phyloP scores from a whole-genome alignment of 1,140 invertebrate genomes.

The Pectinophora gossypiella region DNA sequence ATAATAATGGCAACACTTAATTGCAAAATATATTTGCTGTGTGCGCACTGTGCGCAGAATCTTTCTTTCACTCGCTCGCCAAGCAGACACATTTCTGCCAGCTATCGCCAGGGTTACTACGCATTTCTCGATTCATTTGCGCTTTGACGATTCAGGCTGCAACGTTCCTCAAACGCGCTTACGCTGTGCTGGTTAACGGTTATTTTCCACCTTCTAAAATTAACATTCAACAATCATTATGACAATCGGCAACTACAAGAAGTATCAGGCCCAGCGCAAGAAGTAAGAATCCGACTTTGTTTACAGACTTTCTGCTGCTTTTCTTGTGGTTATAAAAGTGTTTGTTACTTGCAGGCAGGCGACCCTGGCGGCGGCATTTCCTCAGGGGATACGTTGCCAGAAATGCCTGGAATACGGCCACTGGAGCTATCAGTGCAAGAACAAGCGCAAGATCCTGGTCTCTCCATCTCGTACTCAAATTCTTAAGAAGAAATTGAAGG shows the following conservation, averaged over 20 bases:
- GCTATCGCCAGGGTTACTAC: too few species aligned
- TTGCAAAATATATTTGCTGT: too few species aligned
- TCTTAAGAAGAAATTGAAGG: conserved; percentile 84
- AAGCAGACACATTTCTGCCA: too few species aligned
- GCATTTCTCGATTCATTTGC: too few species aligned
- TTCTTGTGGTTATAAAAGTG: neutral
- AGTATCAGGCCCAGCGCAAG: conserved; percentile 58
- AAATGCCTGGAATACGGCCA: conserved; percentile 94
- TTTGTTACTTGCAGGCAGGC: conserved; percentile 60
- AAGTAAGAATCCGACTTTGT: conserved; percentile 37
- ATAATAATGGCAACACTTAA: too few species aligned
- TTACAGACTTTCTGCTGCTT: conserved; percentile 1
- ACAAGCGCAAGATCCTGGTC: conserved; percentile 91
- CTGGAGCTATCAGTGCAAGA: conserved; percentile 94
- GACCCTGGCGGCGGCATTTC: conserved; percentile 77
- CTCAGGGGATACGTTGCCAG: conserved; percentile 87
- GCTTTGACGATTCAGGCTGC: too few species aligned
- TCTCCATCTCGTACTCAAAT: conserved; percentile 87
- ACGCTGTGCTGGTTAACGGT: too few species aligned
- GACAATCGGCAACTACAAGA: conserved; percentile 66
- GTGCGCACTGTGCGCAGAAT: too few species aligned
- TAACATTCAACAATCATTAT: conserved; percentile 31
- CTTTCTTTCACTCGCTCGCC: too few species aligned
- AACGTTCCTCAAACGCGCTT: too few species aligned
- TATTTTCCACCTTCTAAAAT: too few species aligned